Conservation (phyloP, 64 coral and sea anemone genomes). For the Pocillopora verrucosa region DNA sequence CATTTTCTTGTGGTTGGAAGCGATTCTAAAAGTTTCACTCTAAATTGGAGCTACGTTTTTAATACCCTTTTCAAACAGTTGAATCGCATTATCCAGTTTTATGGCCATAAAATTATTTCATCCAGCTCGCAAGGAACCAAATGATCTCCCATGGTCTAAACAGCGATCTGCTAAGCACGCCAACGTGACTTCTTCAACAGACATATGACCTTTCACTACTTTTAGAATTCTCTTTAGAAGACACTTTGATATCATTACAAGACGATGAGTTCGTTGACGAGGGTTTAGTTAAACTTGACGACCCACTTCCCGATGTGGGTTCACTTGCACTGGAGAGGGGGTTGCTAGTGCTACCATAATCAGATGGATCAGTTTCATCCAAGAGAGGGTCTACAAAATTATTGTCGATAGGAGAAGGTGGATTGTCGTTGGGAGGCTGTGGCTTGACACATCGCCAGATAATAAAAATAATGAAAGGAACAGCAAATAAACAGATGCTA, state of each 20-base stretch:
- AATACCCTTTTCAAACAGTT: too few relatives aligned
- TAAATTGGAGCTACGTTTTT: too few relatives aligned
- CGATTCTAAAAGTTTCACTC: too few relatives aligned
- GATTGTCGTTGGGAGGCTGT: background rate
- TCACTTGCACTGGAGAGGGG: slow-evolving; percentile 9
- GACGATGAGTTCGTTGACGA: background rate
- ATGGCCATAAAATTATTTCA: too few relatives aligned
- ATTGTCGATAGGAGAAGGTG: background rate
- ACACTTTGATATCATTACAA: background rate
- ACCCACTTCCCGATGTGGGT: background rate
- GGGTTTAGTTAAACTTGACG: background rate
- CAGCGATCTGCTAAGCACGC: too few relatives aligned
- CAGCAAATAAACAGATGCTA: background rate
- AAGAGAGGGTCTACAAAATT: background rate
- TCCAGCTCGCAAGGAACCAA: too few relatives aligned
- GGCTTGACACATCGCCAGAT: background rate
- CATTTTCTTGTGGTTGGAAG: too few relatives aligned
- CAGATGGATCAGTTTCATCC: background rate
- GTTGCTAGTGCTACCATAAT: background rate
- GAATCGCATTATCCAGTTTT: too few relatives aligned
- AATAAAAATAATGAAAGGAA: background rate
- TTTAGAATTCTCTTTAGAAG: background rate
- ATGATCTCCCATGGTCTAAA: too few relatives aligned
- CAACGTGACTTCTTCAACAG: background rate
- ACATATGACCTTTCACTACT: background rate